These are phyloP conservation scores for Anagyrus pseudococci DNA, from an alignment of 2,888 invertebrate genomes.

Conservation along the genomic window DNA sequence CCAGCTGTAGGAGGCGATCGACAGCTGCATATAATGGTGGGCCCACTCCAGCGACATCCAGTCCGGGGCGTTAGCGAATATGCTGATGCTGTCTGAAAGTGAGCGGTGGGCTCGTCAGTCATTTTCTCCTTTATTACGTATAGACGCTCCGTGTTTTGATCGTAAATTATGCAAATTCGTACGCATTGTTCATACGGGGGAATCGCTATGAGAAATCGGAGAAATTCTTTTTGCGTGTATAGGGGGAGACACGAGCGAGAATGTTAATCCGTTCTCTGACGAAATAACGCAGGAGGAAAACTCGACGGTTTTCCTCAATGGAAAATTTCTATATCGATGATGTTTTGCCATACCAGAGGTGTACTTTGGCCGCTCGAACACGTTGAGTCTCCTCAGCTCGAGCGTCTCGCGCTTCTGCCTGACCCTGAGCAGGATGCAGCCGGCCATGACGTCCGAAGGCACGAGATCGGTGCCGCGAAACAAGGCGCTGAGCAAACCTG, in stretches of 20 bases:
- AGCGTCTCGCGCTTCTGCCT: conserved; percentile 77
- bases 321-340: no score
- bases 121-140: no score
- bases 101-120: no score
- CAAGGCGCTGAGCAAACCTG: conserved; percentile 76
- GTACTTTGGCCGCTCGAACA: conserved; percentile 72
- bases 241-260: background rate
- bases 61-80: conserved; percentile 71
- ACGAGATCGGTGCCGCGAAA: conserved; percentile 88
- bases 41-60: conserved; percentile 86
- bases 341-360: conserved; percentile 67
- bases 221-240: no score
- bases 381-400: conserved; percentile 73
- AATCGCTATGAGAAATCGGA: no score
- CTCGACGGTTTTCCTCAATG: no score
- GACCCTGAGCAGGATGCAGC: conserved; percentile 81
- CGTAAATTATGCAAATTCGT: no score
- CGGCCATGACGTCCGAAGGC: conserved; percentile 87
- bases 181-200: no score
- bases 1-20: conserved; percentile 89
- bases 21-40: conserved; percentile 78
- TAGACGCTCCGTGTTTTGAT: no score
- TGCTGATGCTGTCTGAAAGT: conserved; percentile 63
- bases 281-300: no score
- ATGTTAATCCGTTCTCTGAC: background rate